Percentiles rank a stretch among this genome's conserved stretches.
These are phyloP conservation scores for Cirrhinus molitorella DNA, from an alignment of 2,797 vertebrate species.

Conservation along the genomic window DNA sequence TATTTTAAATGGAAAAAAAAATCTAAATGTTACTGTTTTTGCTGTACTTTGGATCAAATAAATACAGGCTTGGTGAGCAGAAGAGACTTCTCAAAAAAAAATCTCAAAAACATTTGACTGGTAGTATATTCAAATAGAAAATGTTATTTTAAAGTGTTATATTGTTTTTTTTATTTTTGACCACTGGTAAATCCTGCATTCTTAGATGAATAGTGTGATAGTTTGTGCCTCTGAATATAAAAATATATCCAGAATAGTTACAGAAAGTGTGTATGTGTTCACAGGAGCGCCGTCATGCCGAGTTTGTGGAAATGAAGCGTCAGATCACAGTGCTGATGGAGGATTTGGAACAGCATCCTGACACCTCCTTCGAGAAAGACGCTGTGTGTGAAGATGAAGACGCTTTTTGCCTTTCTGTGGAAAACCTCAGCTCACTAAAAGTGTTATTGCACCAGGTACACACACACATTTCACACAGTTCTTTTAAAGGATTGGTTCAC, in stretches of 20 bases:
- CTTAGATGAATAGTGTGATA: background rate
- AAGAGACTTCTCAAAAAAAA: no score
- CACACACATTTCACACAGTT: background rate
- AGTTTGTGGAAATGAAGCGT: conserved; percentile 84
- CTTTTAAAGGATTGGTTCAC: no score
- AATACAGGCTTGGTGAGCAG: no score
- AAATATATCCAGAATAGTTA: background rate
- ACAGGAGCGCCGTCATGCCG: conserved; percentile 81
- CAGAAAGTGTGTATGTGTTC: conserved; percentile 15
- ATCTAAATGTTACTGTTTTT: no score
- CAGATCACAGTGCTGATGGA: conserved; percentile 88
- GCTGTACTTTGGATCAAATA: no score
- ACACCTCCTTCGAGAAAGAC: conserved; percentile 90
- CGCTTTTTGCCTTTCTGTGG: conserved; percentile 87
- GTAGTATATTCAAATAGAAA: background rate
- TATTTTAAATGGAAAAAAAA: no score
- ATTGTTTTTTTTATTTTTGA: background rate
- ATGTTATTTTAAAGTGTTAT: background rate
- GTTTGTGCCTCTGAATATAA: background rate
- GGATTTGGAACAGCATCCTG: conserved; percentile 86
- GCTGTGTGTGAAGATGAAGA: conserved; percentile 91
- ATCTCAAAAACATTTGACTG: no score
- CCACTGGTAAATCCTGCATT: background rate
- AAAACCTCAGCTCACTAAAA: conserved; percentile 87
- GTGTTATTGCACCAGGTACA: conserved; percentile 86